Evolutionary conservation across 1,140 invertebrate genomes (phyloP), one percentile per base, ranked within the genome.

Genomic region (Phocides pigmalion): DNA sequence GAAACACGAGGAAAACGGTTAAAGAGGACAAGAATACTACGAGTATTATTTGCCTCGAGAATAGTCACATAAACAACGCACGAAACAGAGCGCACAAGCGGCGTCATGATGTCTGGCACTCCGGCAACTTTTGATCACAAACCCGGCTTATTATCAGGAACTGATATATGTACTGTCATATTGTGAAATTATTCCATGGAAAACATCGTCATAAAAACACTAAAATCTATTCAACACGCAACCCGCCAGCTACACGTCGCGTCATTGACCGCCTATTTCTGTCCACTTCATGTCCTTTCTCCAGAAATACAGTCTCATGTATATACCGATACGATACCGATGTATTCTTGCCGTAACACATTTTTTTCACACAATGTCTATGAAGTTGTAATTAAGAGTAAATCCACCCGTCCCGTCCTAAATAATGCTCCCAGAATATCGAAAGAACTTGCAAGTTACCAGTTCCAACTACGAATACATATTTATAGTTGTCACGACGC

Each of bases 211-310:
- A 41, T 54, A 51, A 46, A 51, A 61, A 66, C 19, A 54, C 16
- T 58, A 19, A 46, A 66, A 64, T 39, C 49, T 62, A 35, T 65
- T 44, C 61, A 66, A 42, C 53, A 20, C 62, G 56, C 64, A 69
- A 64, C 63, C 68, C 66, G 50, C 64, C 54, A 62, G 62, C 69
- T 56, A 62, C 54, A 59, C 67, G 66, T 62, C 75, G 70, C 82
- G 83, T 86, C 81, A 84, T 78, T 83, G 74, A 81, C 74, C 79
- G 76, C 68, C 81, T 86, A 86, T 84, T 87, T 86, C 70, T 68
- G 76, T 73, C 71, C 56, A 62, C 41, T 50, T 56, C 66, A 76
- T 82, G 82, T 84, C 76, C 77, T 81, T 85, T 87, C 79, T 81
- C 76, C 79, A 87, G 78, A 86, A 82, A 85, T 84, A 87, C 66